phyloP scores from a whole-genome alignment of 1,140 invertebrate genomes.

The Penaeus vannamei region DNA sequence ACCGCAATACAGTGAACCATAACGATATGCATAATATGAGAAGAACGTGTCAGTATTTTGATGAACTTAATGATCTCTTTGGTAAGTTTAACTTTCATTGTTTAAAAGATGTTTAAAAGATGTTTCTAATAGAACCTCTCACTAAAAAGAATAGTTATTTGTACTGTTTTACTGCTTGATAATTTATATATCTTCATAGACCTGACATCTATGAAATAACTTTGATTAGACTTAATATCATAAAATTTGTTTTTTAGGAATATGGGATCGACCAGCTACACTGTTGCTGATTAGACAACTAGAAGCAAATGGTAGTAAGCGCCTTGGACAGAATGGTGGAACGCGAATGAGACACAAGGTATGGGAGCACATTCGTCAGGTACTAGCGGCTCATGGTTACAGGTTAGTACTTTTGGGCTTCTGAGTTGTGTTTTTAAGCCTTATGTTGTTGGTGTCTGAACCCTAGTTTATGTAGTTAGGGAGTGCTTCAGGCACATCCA shows the following conservation, averaged over 20 bases:
- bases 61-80: conserved; percentile 52
- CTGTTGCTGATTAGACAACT: conserved; percentile 35
- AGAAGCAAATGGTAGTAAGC: conserved; percentile 43
- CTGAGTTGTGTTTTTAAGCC: background rate
- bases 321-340: conserved; percentile 52
- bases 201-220: background rate
- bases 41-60: conserved; percentile 55
- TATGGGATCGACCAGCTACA: conserved; percentile 35
- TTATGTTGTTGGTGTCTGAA: too few relatives aligned
- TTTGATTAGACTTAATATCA: too few relatives aligned
- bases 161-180: too few relatives aligned
- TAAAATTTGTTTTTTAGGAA: background rate
- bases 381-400: conserved; percentile 42
- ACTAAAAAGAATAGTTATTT: too few relatives aligned
- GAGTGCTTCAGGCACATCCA: too few relatives aligned
- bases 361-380: conserved; percentile 50
- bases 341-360: conserved; percentile 53
- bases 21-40: conserved; percentile 45
- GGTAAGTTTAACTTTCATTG: conserved; percentile 27
- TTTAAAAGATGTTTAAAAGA: conserved; percentile 9
- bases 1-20: conserved; percentile 46
- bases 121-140: too few relatives aligned
- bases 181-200: too few relatives aligned
- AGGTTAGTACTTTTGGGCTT: conserved; percentile 26
- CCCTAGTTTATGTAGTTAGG: too few relatives aligned